Percentiles rank a stretch among this genome's conserved stretches.
Evolutionary conservation across 1,140 invertebrate genomes (phyloP).

Genomic region (Lucilia sericata): DNA sequence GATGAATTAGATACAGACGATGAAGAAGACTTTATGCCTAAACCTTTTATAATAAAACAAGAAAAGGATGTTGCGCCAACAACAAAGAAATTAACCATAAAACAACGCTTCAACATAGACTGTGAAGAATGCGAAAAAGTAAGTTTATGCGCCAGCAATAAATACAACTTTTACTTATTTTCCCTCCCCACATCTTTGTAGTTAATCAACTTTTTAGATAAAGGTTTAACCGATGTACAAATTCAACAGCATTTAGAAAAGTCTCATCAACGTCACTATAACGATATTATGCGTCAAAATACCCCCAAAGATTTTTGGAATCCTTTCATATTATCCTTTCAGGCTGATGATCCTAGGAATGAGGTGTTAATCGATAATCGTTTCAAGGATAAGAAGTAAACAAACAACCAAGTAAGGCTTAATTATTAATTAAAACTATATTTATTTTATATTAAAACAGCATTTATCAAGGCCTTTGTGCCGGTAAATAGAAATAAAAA

Average conservation of each 20-base stretch:
- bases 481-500: not conserved
- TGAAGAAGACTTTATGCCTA: conserved; percentile 16
- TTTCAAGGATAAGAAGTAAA: conserved; percentile 37
- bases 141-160: not conserved
- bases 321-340: conserved; percentile 59
- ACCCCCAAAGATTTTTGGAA: conserved; percentile 64
- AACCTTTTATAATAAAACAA: conserved; percentile 24
- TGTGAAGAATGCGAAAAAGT: conserved; percentile 61
- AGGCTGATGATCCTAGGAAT: conserved; percentile 59
- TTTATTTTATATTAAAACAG: too few species aligned
- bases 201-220: conserved; percentile 59
- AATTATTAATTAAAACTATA: too few species aligned
- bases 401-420: too few species aligned
- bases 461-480: too few species aligned
- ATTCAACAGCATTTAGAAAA: conserved; percentile 56
- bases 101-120: conserved; percentile 55
- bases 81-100: conserved; percentile 45
- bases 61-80: not conserved
- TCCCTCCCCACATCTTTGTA: conserved; percentile 18
- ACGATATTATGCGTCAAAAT: conserved; percentile 45
- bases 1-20: not conserved
- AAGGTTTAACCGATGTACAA: conserved; percentile 53
- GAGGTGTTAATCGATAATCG: conserved; percentile 58
- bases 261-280: conserved; percentile 50
- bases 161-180: not conserved